Evolutionary conservation across 2,113 vertebrate genomes (phyloP).

Genomic region (Mobula birostris): DNA sequence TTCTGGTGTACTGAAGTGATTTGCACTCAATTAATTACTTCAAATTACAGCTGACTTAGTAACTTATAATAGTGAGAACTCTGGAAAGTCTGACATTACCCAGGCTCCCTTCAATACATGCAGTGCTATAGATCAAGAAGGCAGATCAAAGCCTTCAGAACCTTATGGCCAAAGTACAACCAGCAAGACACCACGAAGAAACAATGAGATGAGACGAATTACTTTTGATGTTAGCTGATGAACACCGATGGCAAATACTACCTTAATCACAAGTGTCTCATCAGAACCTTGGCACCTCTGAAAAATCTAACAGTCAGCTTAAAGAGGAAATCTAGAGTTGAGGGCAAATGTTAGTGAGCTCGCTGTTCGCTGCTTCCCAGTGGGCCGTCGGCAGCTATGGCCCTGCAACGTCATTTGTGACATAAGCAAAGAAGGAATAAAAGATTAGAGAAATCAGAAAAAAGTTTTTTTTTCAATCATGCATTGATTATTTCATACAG

Average conservation of each 20-base stretch:
- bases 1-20: neutral
- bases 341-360: neutral
- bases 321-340: too few species aligned
- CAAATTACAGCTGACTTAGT: neutral
- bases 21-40: neutral
- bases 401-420: neutral
- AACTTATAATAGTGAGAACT: too few species aligned
- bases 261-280: neutral
- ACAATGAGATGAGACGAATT: too few species aligned
- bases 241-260: too few species aligned
- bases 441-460: neutral
- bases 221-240: too few species aligned
- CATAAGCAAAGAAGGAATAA: neutral
- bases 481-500: neutral
- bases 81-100: too few species aligned
- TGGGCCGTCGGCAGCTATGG: neutral
- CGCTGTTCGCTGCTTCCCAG: neutral
- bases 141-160: too few species aligned
- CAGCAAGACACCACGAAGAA: too few species aligned
- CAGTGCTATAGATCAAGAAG: too few species aligned
- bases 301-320: neutral
- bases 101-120: too few species aligned
- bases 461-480: neutral
- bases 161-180: too few species aligned
- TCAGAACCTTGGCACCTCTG: neutral